Evolutionary conservation across 2,888 invertebrate species (phyloP).

Genomic region (Netelia virgata): DNA sequence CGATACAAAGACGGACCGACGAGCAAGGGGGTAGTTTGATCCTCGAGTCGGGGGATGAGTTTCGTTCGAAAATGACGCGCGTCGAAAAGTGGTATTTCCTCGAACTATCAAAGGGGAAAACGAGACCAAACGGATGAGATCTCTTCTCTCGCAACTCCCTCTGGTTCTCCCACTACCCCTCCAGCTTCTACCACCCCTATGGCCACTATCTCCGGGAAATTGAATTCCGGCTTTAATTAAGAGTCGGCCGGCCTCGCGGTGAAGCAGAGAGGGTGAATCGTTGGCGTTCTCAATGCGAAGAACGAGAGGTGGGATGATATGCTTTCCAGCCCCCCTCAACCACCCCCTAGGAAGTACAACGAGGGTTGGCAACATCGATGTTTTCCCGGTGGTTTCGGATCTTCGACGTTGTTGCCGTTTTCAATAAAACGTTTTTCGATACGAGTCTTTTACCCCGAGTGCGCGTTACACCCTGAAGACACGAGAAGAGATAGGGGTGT

Average conservation of each 20-base stretch:
- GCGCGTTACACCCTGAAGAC: conserved; percentile 10
- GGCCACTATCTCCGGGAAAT: conserved; percentile 59
- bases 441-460: background rate
- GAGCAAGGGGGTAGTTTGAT: too few species aligned
- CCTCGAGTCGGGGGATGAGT: background rate
- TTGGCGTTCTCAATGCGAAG: conserved; percentile 34
- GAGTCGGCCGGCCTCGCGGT: conserved; percentile 30
- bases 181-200: conserved; percentile 21
- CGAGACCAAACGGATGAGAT: conserved; percentile 41
- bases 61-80: background rate
- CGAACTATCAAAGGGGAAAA: conserved; percentile 56
- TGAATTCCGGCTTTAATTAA: conserved; percentile 71
- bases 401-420: conserved; percentile 24
- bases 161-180: background rate
- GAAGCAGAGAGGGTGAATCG: conserved; percentile 10
- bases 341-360: conserved; percentile 4
- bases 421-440: conserved; percentile 56
- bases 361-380: background rate
- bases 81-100: conserved; percentile 20
- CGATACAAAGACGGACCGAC: background rate
- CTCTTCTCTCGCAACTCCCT: conserved; percentile 12
- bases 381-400: conserved; percentile 39
- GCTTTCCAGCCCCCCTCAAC: background rate
- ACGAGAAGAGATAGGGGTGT: conserved; percentile 4
- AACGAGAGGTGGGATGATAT: conserved; percentile 9